These are phyloP conservation scores for Lasiommata megera DNA, from an alignment of 2,888 invertebrate species.

Conservation along the genomic window DNA sequence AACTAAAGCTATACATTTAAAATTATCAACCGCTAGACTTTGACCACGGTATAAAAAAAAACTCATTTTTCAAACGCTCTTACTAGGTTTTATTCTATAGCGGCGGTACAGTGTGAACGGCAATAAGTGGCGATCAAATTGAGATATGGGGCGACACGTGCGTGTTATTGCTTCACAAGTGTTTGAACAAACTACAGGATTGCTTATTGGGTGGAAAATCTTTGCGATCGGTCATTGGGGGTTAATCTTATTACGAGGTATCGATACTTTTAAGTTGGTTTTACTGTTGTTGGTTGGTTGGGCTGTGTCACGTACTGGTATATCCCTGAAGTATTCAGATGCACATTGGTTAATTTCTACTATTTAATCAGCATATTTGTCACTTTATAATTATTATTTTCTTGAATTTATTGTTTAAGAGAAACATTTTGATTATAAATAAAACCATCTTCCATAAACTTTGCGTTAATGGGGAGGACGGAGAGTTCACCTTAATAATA, in stretches of 20 bases:
- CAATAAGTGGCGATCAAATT: slow-evolving; percentile 63
- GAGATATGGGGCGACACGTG: slow-evolving; percentile 75
- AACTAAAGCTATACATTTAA: too few relatives aligned
- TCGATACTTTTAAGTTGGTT: slow-evolving; percentile 1
- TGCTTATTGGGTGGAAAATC: slow-evolving; percentile 71
- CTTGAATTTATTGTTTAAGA: too few relatives aligned
- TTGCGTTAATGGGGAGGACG: too few relatives aligned
- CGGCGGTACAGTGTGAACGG: slow-evolving; percentile 32
- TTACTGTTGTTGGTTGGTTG: neutral
- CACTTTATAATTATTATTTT: too few relatives aligned
- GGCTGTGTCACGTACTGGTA: neutral
- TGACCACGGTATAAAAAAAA: neutral
- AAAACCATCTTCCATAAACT: too few relatives aligned
- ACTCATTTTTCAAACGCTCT: neutral
- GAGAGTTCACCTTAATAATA: too few relatives aligned
- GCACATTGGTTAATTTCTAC: too few relatives aligned
- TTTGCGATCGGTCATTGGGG: slow-evolving; percentile 30
- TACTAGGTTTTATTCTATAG: neutral
- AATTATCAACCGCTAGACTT: too few relatives aligned
- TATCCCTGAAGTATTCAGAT: too few relatives aligned
- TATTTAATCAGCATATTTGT: too few relatives aligned
- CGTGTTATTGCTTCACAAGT: slow-evolving; percentile 74
- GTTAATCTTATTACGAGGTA: slow-evolving; percentile 3
- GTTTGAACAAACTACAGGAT: slow-evolving; percentile 74
- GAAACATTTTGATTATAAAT: too few relatives aligned